phyloP scores from a whole-genome alignment of 2,888 invertebrate genomes.

The Stenodera caucasica region DNA sequence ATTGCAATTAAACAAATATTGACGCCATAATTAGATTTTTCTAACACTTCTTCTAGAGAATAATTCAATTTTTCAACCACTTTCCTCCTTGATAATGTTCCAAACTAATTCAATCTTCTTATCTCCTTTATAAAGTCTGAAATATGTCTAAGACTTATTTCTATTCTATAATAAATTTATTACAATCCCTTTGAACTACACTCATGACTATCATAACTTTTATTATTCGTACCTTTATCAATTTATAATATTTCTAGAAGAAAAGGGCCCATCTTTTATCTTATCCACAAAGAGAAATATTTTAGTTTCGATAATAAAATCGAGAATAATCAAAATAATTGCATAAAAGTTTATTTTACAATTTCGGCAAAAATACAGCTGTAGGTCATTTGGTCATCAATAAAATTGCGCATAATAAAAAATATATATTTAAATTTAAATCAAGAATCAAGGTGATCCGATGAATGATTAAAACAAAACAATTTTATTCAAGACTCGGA shows the following conservation, averaged over 20 bases:
- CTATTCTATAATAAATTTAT: neutral
- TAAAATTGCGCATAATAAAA: neutral
- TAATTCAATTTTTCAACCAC: neutral
- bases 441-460: neutral
- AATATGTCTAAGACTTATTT: neutral
- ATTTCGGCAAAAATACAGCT: neutral
- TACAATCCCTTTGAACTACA: neutral
- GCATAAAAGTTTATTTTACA: neutral
- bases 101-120: neutral
- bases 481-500: no score
- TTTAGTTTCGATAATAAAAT: no score
- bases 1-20: neutral
- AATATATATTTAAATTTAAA: neutral
- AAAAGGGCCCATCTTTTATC: no score
- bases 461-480: neutral
- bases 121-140: neutral
- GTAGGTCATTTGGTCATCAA: slow-evolving; percentile 1
- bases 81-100: neutral
- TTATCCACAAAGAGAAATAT: no score
- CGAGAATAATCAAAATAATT: no score
- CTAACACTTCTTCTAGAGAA: neutral
- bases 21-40: neutral
- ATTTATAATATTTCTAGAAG: neutral
- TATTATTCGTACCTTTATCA: no score
- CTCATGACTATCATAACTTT: neutral